Conservation (phyloP, 2,113 vertebrate genomes). For the Oryctolagus cuniculus region mOryCun1.1 NC_091442.1:36049501-36050000, state of each 20-base stretch:
- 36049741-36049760: not conserved
- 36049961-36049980: not conserved
- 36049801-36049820: not conserved
- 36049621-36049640: no score
- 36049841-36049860: conserved; percentile 16
- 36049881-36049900: not conserved
- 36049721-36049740: not conserved
- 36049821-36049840: not conserved
- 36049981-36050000: no score
- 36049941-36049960: not conserved
- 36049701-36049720: no score
- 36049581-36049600: not conserved
- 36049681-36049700: no score
- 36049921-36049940: not conserved
- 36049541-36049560: not conserved
- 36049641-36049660: no score
- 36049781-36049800: not conserved
- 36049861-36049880: not conserved
- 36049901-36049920: not conserved
- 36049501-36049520: not conserved
- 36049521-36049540: not conserved
- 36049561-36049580: not conserved
- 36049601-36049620: no score
- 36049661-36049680: no score
- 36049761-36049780: not conserved